Evolutionary conservation across 2,888 invertebrate species (phyloP).

Genomic region (Lamellibrachia columna): DNA sequence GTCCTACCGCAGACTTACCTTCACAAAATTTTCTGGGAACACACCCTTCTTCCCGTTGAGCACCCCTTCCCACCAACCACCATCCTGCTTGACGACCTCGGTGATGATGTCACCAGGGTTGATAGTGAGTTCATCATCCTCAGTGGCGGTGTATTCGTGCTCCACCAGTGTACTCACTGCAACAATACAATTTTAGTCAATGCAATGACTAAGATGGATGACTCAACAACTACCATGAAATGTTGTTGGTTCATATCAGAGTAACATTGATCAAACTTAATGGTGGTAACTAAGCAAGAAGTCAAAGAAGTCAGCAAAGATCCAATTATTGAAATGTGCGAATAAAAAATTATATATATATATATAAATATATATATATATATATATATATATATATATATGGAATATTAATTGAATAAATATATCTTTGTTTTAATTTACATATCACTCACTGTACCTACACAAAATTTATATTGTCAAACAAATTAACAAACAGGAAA

Average conservation of each 20-base stretch:
- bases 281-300: too few species aligned
- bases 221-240: background rate
- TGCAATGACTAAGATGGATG: background rate
- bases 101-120: slow-evolving; percentile 84
- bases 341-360: too few species aligned
- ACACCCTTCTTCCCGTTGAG: slow-evolving; percentile 83
- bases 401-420: too few species aligned
- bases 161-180: slow-evolving; percentile 74
- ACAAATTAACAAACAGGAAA: too few species aligned
- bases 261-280: too few species aligned
- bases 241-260: background rate
- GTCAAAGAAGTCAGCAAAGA: too few species aligned
- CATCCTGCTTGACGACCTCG: slow-evolving; percentile 80
- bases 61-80: slow-evolving; percentile 94
- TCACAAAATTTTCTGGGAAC: slow-evolving; percentile 93
- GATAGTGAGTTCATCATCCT: slow-evolving; percentile 85
- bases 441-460: too few species aligned
- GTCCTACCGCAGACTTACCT: slow-evolving; percentile 47
- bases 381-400: too few species aligned
- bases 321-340: too few species aligned
- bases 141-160: slow-evolving; percentile 79
- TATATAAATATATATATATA: too few species aligned
- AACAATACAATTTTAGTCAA: background rate
- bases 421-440: too few species aligned
- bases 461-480: too few species aligned